Percentiles rank a stretch among this genome's conserved stretches.
Conservation (phyloP, 2,888 invertebrate species). For the Gymnoscelis rufifasciata region DNA sequence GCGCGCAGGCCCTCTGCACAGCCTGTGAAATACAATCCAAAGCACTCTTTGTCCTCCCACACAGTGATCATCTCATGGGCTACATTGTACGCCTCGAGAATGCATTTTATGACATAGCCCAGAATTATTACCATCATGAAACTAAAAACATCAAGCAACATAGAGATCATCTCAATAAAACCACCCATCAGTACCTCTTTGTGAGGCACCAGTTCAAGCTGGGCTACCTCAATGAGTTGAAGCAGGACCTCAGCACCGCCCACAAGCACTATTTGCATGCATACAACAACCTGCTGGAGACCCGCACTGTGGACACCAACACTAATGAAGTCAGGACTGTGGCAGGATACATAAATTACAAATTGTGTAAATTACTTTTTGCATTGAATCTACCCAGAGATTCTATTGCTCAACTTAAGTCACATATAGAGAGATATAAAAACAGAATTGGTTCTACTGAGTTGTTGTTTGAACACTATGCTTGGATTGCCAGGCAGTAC, state of each 20-base stretch:
- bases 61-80: slow-evolving; percentile 90
- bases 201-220: slow-evolving; percentile 98
- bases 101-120: slow-evolving; percentile 95
- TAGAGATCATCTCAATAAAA: slow-evolving; percentile 93
- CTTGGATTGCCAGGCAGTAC: slow-evolving; percentile 96
- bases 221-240: slow-evolving; percentile 95
- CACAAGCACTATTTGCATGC: slow-evolving; percentile 93
- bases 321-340: slow-evolving; percentile 95
- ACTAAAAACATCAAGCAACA: slow-evolving; percentile 92
- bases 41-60: slow-evolving; percentile 94
- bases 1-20: slow-evolving; percentile 92
- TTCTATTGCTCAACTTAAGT: slow-evolving; percentile 95
- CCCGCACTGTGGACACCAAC: slow-evolving; percentile 93
- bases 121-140: slow-evolving; percentile 94
- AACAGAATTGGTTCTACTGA: slow-evolving; percentile 88
- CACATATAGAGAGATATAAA: slow-evolving; percentile 94
- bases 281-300: slow-evolving; percentile 93
- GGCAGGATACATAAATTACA: slow-evolving; percentile 97
- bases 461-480: slow-evolving; percentile 95
- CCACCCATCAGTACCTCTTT: slow-evolving; percentile 93
- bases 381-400: slow-evolving; percentile 93
- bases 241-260: slow-evolving; percentile 92
- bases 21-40: slow-evolving; percentile 96
- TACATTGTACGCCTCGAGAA: slow-evolving; percentile 90
- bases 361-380: slow-evolving; percentile 95